Evolutionary conservation across 2,113 vertebrate genomes (phyloP), one percentile per base, ranked within the genome.

Genomic region (Malurus cyaneus): DNA sequence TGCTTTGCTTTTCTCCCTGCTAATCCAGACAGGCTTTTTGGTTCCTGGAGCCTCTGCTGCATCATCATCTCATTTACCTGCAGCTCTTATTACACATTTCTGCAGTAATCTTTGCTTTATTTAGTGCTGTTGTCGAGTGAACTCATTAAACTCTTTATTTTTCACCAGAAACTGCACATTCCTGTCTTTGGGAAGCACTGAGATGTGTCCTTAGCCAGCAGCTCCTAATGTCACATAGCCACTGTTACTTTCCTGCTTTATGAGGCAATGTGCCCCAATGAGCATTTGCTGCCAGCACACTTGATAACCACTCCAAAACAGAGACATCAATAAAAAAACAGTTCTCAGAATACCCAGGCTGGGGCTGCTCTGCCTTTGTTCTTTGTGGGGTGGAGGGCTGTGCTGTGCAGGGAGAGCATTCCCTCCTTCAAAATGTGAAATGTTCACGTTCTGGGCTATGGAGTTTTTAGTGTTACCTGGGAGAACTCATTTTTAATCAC

Each of bases 211-310:
- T 34, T 25, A 26, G 28, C 80, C 76, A 78, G 66, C 61, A 80
- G 73, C 53, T 92, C 65, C 77, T 89, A 5, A 11, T 34, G 34
- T 29, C 32, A 60, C 1, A 0, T 3, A 41, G 59, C 52, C 52
- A 44, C n/a, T 44, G 59, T 47, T 41, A 4, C 77, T 88, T 1
- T 4, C 19, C n/a, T 44, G 15, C 65, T 91, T 84, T 50, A 53
- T 0, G 1, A 73, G 64, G 34, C 64, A 54, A 2, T 28, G 19
- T 84, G 71, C 74, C 65, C 36, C 80, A 78, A 50, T 94, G 36
- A 89, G 46, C 61, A 3, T 92, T 86, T 64, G 69, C 91, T 94
- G 94, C 85, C 73, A 84, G 69, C 72, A 92, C 78, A 78, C 31
- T 62, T 11, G 17, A 17, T 70, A 74, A 91, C 88, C 29, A 61